These are phyloP conservation scores for Marcusenius ussheri DNA, from an alignment of 2,113 vertebrate genomes.

Conservation along the genomic window DNA sequence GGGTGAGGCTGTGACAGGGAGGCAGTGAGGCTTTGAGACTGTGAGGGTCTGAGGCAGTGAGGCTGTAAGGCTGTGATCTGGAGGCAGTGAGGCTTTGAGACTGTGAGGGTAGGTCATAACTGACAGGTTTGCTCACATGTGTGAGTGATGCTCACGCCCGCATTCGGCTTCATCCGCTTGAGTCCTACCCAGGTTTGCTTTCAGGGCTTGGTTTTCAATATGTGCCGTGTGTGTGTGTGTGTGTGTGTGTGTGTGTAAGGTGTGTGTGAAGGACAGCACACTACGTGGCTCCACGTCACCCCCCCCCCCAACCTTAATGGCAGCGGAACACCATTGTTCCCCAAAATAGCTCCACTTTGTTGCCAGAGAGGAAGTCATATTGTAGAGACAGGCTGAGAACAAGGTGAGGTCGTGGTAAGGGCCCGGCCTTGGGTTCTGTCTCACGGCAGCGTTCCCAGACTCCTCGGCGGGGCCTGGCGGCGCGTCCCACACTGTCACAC, in stretches of 20 bases:
- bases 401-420: slow-evolving; percentile 73
- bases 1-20: neutral
- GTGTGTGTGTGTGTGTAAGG: neutral
- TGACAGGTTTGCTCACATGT: neutral
- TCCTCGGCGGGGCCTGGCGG: neutral
- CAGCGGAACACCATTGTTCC: slow-evolving; percentile 84
- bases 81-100: neutral
- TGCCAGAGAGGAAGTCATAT: slow-evolving; percentile 80
- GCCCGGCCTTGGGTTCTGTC: slow-evolving; percentile 67
- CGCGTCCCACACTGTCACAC: neutral
- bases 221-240: neutral
- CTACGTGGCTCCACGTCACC: slow-evolving; percentile 56
- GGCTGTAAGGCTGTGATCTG: neutral
- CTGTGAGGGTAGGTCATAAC: neutral
- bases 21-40: too few species aligned
- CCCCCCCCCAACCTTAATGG: slow-evolving; percentile 52
- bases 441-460: slow-evolving; percentile 1
- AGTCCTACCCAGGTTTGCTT: neutral
- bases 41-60: neutral
- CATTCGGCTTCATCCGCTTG: neutral
- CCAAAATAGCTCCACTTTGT: slow-evolving; percentile 84
- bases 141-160: neutral
- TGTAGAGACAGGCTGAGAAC: slow-evolving; percentile 72
- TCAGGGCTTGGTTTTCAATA: neutral
- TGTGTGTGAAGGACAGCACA: slow-evolving; percentile 35